phyloP scores from a whole-genome alignment of 2,888 invertebrate species.

The Pyrrhia umbra region DNA sequence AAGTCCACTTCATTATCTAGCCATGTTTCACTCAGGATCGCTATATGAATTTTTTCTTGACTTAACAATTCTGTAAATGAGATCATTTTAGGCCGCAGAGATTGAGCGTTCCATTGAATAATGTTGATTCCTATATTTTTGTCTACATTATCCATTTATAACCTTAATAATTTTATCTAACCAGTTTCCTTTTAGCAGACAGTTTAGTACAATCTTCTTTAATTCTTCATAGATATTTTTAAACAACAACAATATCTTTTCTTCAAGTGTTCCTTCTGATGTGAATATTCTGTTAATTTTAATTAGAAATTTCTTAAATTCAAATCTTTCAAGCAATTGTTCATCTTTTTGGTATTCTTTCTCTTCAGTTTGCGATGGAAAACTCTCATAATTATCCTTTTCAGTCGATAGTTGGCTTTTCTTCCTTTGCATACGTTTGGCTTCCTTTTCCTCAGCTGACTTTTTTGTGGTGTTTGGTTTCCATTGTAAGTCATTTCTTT shows the following conservation, averaged over 20 bases:
- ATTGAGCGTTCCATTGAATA: neutral
- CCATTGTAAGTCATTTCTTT: neutral
- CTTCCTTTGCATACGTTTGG: neutral
- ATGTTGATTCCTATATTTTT: neutral
- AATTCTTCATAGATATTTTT: constrained; percentile 4
- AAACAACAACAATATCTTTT: constrained; percentile 6
- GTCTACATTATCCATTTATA: neutral
- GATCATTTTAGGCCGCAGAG: neutral
- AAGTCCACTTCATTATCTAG: neutral
- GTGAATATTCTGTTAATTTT: neutral
- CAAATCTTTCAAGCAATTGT: neutral
- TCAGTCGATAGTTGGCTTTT: neutral
- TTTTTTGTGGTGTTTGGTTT: neutral
- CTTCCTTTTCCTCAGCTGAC: neutral
- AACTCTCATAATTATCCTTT: neutral
- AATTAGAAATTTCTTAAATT: neutral
- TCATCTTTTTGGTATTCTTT: neutral
- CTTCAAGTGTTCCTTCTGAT: constrained; percentile 1
- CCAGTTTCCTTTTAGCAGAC: no score
- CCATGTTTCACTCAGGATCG: neutral
- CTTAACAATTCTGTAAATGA: neutral
- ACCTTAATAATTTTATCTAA: neutral
- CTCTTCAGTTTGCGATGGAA: neutral
- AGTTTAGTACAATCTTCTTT: neutral
- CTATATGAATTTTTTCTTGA: neutral